Base-by-base conservation (phyloP, 1,140 invertebrate genomes). In the Metaphire vulgaris region DNA sequence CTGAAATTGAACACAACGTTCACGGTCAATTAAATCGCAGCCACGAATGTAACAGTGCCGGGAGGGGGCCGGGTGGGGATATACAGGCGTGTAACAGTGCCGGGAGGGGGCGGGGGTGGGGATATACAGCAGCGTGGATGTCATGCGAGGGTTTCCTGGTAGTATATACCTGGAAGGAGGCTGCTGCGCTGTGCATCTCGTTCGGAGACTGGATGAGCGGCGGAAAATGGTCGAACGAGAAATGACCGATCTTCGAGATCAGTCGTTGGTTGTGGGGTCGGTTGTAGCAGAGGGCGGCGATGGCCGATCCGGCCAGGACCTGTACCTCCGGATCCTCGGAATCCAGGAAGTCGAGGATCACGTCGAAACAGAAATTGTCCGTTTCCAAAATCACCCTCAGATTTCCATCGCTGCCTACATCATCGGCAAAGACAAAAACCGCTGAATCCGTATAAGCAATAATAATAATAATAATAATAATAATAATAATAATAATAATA, bases 131-230 rank as follows among this genome's bases (percentile, higher is more conserved):
- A n/a, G n/a, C n/a, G n/a, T n/a, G n/a, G n/a, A n/a, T n/a, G n/a
- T n/a, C n/a, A n/a, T n/a, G n/a, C n/a, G n/a, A n/a, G n/a, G n/a
- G n/a, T n/a, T n/a, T n/a, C n/a, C n/a, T n/a, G n/a, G n/a, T n/a
- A n/a, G n/a, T n/a, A n/a, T n/a, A n/a, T 78, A 85, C 85, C 84
- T 86, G 85, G 76, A 84, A 86, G 28, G 84, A 84, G 33, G 82
- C 81, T 76, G 81, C 77, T 68, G 84, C 85, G 70, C 83, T 77
- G 78, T 80, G 82, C 69, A 76, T 83, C 74, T 86, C 85, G 79
- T 85, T 82, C 67, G 80, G 77, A 0, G 84, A 83, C 64, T 82
- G 78, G 31, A 86, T 76, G 72, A 86, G 85, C 15, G 82, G 81
- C 12, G 81, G 76, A 77, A 85, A 85, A 67, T 83, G 85, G 74